Evolutionary conservation across 2,113 vertebrate genomes (phyloP).

Genomic region (Laticauda laticaudata): DNA sequence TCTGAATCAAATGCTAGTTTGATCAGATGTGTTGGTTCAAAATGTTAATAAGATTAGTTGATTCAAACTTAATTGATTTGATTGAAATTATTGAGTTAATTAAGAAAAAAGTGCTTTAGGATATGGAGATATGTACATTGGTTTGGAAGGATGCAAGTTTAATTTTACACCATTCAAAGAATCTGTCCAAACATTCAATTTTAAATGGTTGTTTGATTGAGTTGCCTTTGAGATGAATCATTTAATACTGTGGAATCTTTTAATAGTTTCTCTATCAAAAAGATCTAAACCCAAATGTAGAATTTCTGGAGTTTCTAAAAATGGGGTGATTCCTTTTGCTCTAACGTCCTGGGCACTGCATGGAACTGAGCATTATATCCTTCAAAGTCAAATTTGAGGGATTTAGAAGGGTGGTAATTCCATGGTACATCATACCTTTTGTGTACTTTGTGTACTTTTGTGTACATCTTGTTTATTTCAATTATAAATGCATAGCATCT

Average conservation of each 20-base stretch:
- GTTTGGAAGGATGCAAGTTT: background rate
- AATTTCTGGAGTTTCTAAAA: background rate
- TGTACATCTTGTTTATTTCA: background rate
- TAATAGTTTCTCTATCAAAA: background rate
- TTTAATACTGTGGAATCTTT: background rate
- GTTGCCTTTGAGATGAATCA: background rate
- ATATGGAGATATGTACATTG: background rate
- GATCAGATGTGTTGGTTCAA: background rate
- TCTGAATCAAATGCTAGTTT: background rate
- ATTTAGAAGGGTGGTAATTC: background rate
- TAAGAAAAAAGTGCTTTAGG: background rate
- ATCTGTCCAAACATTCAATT: background rate
- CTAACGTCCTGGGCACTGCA: background rate
- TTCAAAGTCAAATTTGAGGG: background rate
- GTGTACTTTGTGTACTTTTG: background rate
- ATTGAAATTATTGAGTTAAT: background rate
- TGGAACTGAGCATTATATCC: background rate
- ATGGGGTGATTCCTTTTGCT: background rate
- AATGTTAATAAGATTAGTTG: background rate
- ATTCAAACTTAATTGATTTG: background rate
- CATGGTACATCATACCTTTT: background rate
- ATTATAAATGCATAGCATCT: background rate
- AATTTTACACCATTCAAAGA: background rate
- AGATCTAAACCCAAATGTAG: background rate
- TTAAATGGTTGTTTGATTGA: background rate